Evolutionary conservation across 1,140 invertebrate species (phyloP), one percentile per base, ranked within the genome.

Genomic region (Sitodiplosis mosellana): DNA sequence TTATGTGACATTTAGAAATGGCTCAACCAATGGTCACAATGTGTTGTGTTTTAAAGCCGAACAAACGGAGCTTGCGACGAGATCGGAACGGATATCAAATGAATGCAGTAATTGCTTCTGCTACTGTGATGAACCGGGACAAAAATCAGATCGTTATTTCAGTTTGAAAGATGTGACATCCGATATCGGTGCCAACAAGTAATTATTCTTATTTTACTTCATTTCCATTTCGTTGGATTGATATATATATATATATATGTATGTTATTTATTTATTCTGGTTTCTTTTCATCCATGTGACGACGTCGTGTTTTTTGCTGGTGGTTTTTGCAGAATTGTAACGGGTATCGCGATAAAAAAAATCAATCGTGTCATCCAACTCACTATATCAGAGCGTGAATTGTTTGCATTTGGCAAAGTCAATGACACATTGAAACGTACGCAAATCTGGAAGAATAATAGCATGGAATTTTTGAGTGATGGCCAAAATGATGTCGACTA

Each of bases 91-190:
- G 27, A 5, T 27, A 27, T 10, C 27, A 27, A 27, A 27, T 27
- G 27, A 27, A 27, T 27, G 27, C 27, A 10, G 27, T 27, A 17
- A 43, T 19, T 88, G 85, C 59, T 74, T 87, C 55, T 88, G 85
- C 56, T 68, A 80, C 14, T 88, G 85, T 58, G 84, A 87, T 59
- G 82, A 86, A 55, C 64, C 71, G 43, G 73, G 72, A 33, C 47
- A 64, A 1, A 64, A 61, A 38, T 79, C 80, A 14, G 77, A 87
- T 56, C 71, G 84, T 48, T 82, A 78, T 59, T 76, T 87, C 64
- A 86, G 79, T 59, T 64, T 87, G 50, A 59, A 69, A 48, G 66
- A 74, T 17, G 70, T 70, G 11, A 3, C 20, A 19, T 19, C 41
- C 41, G 41, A 43, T 21, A 43, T 21, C 5, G 18, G 20, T 17